Evolutionary conservation across 2,888 invertebrate genomes (phyloP).

Genomic region (Agrochola lota): DNA sequence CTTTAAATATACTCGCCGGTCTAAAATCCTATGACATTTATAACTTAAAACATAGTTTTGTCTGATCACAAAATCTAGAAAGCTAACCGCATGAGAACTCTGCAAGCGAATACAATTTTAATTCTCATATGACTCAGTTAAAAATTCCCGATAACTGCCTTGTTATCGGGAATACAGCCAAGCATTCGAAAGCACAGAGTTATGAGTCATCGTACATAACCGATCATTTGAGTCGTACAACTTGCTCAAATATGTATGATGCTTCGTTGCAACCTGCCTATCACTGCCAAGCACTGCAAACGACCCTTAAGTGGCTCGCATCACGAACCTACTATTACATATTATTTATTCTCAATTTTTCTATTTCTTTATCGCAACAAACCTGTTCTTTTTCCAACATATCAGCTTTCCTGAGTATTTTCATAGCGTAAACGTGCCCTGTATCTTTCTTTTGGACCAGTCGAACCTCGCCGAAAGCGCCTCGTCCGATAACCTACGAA

Average conservation of each 20-base stretch:
- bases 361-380: conserved; percentile 18
- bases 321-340: conserved; percentile 14
- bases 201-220: conserved; percentile 27
- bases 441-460: conserved; percentile 99
- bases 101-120: conserved; percentile 2
- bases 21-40: neutral
- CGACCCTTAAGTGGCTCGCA: neutral
- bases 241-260: neutral
- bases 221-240: neutral
- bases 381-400: conserved; percentile 99
- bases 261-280: neutral
- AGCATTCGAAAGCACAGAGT: conserved; percentile 31
- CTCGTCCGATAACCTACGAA: conserved; percentile 94
- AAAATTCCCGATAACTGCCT: conserved; percentile 30
- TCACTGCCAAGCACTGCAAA: conserved; percentile 8
- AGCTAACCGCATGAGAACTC: neutral
- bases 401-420: conserved; percentile 99
- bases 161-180: conserved; percentile 34
- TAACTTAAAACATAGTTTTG: neutral
- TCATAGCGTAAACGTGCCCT: conserved; percentile 99
- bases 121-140: conserved; percentile 33
- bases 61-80: neutral
- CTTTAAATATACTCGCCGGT: neutral
- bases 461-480: conserved; percentile 98
- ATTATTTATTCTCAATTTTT: neutral